Evolutionary conservation across 2,113 vertebrate genomes (phyloP), one percentile per base, ranked within the genome.

Genomic region (Ahaetulla prasina): DNA sequence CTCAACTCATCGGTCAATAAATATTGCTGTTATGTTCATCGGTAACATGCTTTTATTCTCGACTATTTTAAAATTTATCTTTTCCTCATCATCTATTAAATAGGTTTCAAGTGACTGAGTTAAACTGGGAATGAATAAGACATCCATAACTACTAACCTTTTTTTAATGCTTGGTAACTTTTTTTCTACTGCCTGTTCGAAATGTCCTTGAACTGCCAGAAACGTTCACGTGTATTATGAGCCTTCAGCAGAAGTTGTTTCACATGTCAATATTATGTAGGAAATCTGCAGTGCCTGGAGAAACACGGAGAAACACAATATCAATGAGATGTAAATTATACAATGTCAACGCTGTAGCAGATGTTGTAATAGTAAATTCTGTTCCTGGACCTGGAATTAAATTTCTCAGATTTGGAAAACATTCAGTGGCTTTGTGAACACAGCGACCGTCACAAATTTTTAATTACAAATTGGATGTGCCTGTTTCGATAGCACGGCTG

Each of bases 71-170:
- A 63, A 96, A 97, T 97, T 95, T 96, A 95, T 94, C 88, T 3
- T 97, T 97, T 9, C 86, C 97, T 97, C 97, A 96, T 97, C 97
- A 91, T 98, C 97, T 98, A 97, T 97, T 97, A 95, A 97, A 97
- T 97, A 98, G 97, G 97, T 98, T 80, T 98, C 97, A 97, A 98
- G 97, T 97, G 97, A 97, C 97, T 97, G 95, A 97, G 95, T 98
- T 97, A 98, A 97, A 97, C 97, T 97, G 98, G 96, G 97, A 98
- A 97, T 97, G 97, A 97, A 97, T 98, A 98, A 97, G 97, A 98
- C 97, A 97, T 96, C 96, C 96, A 96, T 97, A 97, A 97, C 97
- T 97, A 95, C 97, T 98, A 97, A 96, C 97, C 96, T 96, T 97
- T 97, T 97, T 97, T 97, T 95, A 97, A 96, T 97, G 95, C 97